Evolutionary conservation across 1,140 invertebrate species (phyloP), one percentile per base, ranked within the genome.

Genomic region (Triops longicaudatus): DNA sequence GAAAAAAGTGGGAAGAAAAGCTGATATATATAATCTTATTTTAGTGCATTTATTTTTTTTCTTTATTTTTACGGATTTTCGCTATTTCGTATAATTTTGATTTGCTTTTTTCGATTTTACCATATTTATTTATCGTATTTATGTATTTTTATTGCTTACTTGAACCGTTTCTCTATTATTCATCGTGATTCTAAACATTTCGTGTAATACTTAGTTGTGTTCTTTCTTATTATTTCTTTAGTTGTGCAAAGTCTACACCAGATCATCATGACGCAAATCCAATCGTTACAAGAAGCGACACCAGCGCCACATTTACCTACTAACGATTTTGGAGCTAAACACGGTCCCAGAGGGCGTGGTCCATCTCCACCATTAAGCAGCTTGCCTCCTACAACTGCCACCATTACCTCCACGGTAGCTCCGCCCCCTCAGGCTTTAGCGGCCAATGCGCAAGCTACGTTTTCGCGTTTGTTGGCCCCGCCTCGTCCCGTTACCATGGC

Each of bases 201-300:
- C n/a, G n/a, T n/a, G n/a, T n/a, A n/a, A n/a, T n/a, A n/a, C n/a
- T n/a, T 73, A 11, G 1, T 31, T 73, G 11, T 10, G 1, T 73
- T 73, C 3, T 73, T 37, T 11, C 26, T 77, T 73, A 76, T 83
- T 81, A 26, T n/a, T 75, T 78, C 14, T 14, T 7, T 81, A 86
- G 85, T 86, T 82, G 85, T 85, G 27, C 85, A 86, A 79, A 86
- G 84, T 80, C 82, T 86, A n/a, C 85, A 86, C 80, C 85, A 84
- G 77, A 86, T 86, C 63, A 86, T 86, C 76, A 80, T 83, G 75
- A 82, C 83, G 37, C 84, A 85, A 79, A 85, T 85, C 44, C 82
- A 83, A 74, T 81, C 80, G 73, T 79, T 84, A 9, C 82, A 83
- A 77, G 81, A 80, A 79, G 72, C 77, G 72, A 26, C 76, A 71